Evolutionary conservation across 2,113 vertebrate species (phyloP).

Genomic region (Gracilinanus agilis): DNA sequence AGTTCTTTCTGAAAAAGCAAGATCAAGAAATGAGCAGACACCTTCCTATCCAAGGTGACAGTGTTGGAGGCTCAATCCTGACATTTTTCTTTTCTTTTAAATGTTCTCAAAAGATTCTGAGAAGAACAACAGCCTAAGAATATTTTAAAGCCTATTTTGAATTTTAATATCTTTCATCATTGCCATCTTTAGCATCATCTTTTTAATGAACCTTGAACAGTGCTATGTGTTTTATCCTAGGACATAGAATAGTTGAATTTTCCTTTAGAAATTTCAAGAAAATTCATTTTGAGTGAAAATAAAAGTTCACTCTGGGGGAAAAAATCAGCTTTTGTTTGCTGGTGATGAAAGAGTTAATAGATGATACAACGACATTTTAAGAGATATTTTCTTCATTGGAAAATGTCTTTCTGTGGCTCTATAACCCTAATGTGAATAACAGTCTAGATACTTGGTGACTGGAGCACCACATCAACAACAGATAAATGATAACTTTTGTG

Average conservation of each 20-base stretch:
- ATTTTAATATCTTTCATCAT: not conserved
- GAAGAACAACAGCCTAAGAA: no score
- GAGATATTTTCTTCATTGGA: no score
- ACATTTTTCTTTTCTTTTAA: no score
- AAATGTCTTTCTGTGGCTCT: not conserved
- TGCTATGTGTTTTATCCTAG: not conserved
- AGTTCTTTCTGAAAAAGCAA: not conserved
- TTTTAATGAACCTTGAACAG: not conserved
- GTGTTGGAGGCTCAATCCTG: no score
- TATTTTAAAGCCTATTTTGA: no score
- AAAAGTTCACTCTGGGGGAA: not conserved
- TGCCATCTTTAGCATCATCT: not conserved
- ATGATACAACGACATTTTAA: not conserved
- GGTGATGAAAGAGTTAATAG: not conserved
- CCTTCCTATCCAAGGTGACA: not conserved
- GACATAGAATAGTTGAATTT: not conserved
- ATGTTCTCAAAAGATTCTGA: no score
- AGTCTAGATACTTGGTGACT: not conserved
- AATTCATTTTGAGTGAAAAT: not conserved
- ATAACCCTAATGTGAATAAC: not conserved
- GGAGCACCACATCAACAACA: not conserved
- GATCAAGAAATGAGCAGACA: not conserved
- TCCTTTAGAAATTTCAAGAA: not conserved
- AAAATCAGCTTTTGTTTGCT: not conserved
- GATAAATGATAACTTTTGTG: not conserved